A percentile compares a stretch with the other conserved stretches of the same genome.
These are phyloP conservation scores for Yponomeuta malinellus DNA, from an alignment of 2,888 invertebrate species.

Conservation along the genomic window DNA sequence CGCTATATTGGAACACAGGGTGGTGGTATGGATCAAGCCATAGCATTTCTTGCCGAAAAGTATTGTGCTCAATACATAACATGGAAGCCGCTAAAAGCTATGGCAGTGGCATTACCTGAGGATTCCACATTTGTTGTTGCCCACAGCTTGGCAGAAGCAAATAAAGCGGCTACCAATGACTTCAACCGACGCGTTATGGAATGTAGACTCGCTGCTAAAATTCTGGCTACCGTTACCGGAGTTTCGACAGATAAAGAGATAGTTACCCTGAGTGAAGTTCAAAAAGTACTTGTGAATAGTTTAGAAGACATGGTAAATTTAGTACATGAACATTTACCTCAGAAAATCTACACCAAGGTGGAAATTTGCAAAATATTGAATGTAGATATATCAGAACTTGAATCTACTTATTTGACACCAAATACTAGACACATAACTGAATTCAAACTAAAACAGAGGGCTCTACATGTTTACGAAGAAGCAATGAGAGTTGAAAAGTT, in stretches of 20 bases:
- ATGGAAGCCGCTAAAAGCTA: conserved; percentile 89
- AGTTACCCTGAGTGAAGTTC: conserved; percentile 84
- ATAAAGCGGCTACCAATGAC: conserved; percentile 95
- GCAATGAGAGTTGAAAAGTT: conserved; percentile 89
- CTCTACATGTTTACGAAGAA: conserved; percentile 93
- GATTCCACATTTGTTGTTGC: conserved; percentile 94
- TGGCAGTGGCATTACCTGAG: conserved; percentile 86
- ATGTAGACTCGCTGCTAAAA: conserved; percentile 93
- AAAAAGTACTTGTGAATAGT: conserved; percentile 77
- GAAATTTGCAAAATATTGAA: conserved; percentile 80
- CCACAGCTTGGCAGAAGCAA: conserved; percentile 90
- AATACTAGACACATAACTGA: conserved; percentile 79
- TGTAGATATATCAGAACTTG: conserved; percentile 77
- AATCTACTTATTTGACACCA: conserved; percentile 58
- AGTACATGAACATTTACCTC: conserved; percentile 78
- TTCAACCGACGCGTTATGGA: conserved; percentile 96
- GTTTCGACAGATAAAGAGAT: conserved; percentile 69
- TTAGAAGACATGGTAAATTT: conserved; percentile 82
- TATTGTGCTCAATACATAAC: conserved; percentile 94
- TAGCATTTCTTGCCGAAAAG: conserved; percentile 91
- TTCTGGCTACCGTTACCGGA: conserved; percentile 54
- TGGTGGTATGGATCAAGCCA: conserved; percentile 99
- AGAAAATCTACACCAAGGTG: conserved; percentile 79
- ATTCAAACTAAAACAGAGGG: conserved; percentile 90
- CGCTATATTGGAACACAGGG: conserved; percentile 97